phyloP scores from a whole-genome alignment of 2,888 invertebrate genomes.

The Hypselothyrea guttata region DNA sequence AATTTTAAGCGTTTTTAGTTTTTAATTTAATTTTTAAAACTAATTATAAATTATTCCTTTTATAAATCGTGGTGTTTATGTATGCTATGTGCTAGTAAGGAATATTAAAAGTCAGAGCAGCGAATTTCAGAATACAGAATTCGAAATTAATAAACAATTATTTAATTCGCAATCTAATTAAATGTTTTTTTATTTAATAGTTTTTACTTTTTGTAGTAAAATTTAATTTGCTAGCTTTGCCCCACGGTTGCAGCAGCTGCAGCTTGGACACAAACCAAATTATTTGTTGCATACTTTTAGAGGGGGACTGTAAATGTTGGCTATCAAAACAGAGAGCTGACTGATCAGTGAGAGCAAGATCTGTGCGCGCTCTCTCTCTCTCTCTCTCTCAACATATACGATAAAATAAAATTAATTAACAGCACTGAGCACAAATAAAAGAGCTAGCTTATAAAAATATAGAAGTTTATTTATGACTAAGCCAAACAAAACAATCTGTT shows the following conservation, averaged over 20 bases:
- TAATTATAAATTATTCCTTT: neutral
- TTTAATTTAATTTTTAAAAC: neutral
- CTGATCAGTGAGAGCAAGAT: conserved; percentile 7
- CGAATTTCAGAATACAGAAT: no score
- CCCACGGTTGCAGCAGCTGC: conserved; percentile 25
- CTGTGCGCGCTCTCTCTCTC: neutral
- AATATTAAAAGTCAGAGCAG: no score
- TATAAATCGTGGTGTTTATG: no score
- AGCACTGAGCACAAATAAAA: conserved; percentile 1
- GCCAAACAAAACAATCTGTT: conserved; percentile 46
- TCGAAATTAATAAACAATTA: no score
- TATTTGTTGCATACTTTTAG: conserved; percentile 45
- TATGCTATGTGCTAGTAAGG: no score
- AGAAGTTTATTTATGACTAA: conserved; percentile 42
- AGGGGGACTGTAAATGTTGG: conserved; percentile 22
- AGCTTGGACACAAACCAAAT: conserved; percentile 6
- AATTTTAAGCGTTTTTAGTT: neutral
- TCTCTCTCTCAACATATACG: neutral
- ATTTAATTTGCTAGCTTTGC: conserved; percentile 33
- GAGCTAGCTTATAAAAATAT: conserved; percentile 35
- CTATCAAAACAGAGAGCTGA: conserved; percentile 14
- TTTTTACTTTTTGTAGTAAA: no score
- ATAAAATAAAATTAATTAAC: conserved; percentile 23
- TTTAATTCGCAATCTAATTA: no score
- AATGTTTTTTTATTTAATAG: no score